Evolutionary conservation across 2,797 vertebrate species (phyloP).

Genomic region (Mormyrops boulengeri): DNA sequence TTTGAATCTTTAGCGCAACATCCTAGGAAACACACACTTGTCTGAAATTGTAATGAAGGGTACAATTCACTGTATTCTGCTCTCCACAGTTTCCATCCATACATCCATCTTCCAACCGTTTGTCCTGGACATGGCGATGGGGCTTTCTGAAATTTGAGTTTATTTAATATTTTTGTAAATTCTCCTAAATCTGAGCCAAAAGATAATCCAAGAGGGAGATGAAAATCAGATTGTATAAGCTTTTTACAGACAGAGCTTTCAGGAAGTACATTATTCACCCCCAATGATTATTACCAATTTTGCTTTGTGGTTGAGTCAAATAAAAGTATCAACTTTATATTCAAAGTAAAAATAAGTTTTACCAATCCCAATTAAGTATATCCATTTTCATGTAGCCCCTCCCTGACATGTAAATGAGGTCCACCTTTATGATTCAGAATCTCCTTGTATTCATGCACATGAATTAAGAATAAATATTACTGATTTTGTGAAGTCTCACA

Average conservation of each 20-base stretch:
- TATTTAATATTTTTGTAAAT: not conserved
- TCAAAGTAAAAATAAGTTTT: not conserved
- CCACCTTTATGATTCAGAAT: not conserved
- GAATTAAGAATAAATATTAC: not conserved
- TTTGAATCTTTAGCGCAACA: not conserved
- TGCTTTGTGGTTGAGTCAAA: not conserved
- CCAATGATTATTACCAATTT: not conserved
- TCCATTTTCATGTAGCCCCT: not conserved
- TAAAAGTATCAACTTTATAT: not conserved
- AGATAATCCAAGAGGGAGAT: not conserved
- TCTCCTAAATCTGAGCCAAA: not conserved
- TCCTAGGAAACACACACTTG: not conserved
- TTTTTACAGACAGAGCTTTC: not conserved
- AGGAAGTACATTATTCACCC: not conserved
- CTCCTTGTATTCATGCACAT: not conserved
- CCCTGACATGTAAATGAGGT: not conserved
- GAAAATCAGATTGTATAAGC: not conserved
- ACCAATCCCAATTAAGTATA: not conserved
- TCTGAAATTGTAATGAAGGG: not conserved
- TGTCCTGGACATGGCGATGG: not conserved
- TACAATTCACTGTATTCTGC: not conserved
- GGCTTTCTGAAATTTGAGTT: not conserved
- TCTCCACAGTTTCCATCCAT: not conserved
- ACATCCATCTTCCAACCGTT: not conserved
- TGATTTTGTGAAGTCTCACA: not conserved